A percentile compares a stretch with the other conserved stretches of the same genome.
Conservation (phyloP, 2,113 vertebrate genomes). For the Clarias magur region DNA sequence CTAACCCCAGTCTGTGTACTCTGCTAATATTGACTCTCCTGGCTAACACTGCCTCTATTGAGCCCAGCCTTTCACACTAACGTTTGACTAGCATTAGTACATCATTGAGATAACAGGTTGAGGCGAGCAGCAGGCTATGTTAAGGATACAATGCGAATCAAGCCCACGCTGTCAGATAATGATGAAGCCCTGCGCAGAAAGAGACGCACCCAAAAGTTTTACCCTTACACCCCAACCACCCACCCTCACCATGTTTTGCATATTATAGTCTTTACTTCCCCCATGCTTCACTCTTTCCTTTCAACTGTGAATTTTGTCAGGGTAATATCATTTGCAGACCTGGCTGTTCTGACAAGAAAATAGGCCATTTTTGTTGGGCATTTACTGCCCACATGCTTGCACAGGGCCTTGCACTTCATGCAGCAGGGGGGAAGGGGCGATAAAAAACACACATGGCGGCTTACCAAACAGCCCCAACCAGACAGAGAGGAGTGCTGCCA, state of each 20-base stretch:
- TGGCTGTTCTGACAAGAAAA: conserved; percentile 19
- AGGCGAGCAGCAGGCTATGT: conserved; percentile 68
- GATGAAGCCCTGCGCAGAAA: conserved; percentile 30
- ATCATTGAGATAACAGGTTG: conserved; percentile 75
- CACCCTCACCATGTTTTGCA: background rate
- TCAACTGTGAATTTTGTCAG: background rate
- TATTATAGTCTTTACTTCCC: conserved; percentile 13
- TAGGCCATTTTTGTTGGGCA: background rate
- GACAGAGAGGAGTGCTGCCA: conserved; percentile 57
- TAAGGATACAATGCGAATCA: conserved; percentile 61
- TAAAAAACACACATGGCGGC: conserved; percentile 47
- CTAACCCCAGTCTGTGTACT: conserved; percentile 84
- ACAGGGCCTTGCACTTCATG: background rate
- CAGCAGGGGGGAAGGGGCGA: conserved; percentile 31
- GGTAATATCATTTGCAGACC: background rate
- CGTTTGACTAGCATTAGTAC: conserved; percentile 85
- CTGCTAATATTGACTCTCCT: conserved; percentile 91
- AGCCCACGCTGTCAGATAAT: conserved; percentile 52
- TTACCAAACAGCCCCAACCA: conserved; percentile 25
- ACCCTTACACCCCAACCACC: background rate
- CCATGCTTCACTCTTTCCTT: conserved; percentile 9
- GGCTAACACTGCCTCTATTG: conserved; percentile 85
- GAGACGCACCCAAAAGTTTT: background rate
- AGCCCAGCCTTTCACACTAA: conserved; percentile 77
- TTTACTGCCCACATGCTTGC: conserved; percentile 15